A percentile compares a stretch with the other conserved stretches of the same genome.
phyloP scores from a whole-genome alignment of 2,797 vertebrate genomes.

The Sciurus carolinensis region DNA sequence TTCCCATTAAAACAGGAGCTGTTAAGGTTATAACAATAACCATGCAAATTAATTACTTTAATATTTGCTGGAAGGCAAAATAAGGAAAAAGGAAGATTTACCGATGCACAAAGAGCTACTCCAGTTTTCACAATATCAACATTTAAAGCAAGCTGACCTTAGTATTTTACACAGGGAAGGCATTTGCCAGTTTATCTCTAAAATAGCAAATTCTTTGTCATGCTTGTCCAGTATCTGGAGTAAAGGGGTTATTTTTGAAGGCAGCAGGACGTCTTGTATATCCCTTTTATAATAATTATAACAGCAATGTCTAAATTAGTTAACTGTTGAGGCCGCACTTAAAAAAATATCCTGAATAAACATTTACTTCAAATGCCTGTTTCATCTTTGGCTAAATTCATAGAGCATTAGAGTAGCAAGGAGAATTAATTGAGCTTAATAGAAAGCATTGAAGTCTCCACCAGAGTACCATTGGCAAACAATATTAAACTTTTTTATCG shows the following conservation, averaged over 20 bases:
- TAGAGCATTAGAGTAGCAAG: background rate
- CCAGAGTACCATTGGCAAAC: background rate
- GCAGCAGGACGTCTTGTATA: background rate
- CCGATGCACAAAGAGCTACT: background rate
- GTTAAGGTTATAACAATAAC: constrained; percentile 21
- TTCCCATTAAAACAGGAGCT: constrained; percentile 62
- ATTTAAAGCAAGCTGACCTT: background rate
- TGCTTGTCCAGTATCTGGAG: background rate
- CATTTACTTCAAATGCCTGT: background rate
- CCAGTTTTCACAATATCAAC: background rate
- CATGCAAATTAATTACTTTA: constrained; percentile 51
- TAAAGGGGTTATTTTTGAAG: background rate
- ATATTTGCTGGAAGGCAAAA: constrained; percentile 12
- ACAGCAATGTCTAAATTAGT: background rate
- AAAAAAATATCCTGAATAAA: constrained; percentile 23
- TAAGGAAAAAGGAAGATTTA: constrained; percentile 1
- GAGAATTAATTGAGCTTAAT: constrained; percentile 9
- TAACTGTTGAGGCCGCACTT: constrained; percentile 9
- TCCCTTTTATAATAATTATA: constrained; percentile 43
- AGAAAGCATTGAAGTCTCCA: background rate
- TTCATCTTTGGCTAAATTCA: constrained; percentile 27
- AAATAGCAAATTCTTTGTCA: background rate
- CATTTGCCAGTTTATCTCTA: background rate
- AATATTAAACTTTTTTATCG: constrained; percentile 22
- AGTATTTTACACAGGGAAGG: background rate